phyloP scores from a whole-genome alignment of 2,888 invertebrate genomes.

The Perithous albicinctus region DNA sequence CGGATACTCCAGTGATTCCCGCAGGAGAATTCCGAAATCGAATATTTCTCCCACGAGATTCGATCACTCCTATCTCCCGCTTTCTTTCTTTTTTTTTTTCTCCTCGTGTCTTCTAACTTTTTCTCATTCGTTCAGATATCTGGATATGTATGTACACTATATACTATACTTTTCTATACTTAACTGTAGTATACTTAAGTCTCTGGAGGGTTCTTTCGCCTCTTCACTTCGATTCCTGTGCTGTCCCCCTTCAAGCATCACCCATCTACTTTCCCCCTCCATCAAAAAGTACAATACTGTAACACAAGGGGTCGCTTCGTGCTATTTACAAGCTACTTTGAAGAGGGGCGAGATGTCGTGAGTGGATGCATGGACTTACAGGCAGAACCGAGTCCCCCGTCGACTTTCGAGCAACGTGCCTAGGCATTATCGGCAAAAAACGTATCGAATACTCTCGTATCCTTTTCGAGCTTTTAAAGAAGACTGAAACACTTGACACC shows the following conservation, averaged over 20 bases:
- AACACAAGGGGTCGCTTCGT: slow-evolving; percentile 21
- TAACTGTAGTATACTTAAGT: slow-evolving; percentile 9
- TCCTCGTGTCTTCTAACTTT: slow-evolving; percentile 51
- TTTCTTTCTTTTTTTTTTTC: slow-evolving; percentile 39
- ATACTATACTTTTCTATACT: no score
- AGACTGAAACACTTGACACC: no score
- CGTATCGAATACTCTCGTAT: slow-evolving; percentile 47
- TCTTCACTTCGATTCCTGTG: slow-evolving; percentile 46
- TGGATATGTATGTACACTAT: slow-evolving; percentile 41
- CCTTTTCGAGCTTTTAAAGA: no score
- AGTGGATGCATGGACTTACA: neutral
- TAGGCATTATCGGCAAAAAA: slow-evolving; percentile 46
- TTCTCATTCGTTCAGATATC: slow-evolving; percentile 50
- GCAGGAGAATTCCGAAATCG: slow-evolving; percentile 52
- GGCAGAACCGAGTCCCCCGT: slow-evolving; percentile 4
- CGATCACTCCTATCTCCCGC: slow-evolving; percentile 15
- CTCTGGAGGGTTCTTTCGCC: slow-evolving; percentile 40
- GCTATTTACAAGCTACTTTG: slow-evolving; percentile 53
- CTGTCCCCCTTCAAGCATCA: neutral
- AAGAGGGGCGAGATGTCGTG: slow-evolving; percentile 6
- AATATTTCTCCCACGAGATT: slow-evolving; percentile 57
- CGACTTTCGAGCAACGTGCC: slow-evolving; percentile 4
- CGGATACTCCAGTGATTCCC: slow-evolving; percentile 32
- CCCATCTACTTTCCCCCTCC: neutral
- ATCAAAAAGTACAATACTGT: neutral